Conservation (phyloP, 2,888 invertebrate genomes). For the Cataglyphis livida region DNA sequence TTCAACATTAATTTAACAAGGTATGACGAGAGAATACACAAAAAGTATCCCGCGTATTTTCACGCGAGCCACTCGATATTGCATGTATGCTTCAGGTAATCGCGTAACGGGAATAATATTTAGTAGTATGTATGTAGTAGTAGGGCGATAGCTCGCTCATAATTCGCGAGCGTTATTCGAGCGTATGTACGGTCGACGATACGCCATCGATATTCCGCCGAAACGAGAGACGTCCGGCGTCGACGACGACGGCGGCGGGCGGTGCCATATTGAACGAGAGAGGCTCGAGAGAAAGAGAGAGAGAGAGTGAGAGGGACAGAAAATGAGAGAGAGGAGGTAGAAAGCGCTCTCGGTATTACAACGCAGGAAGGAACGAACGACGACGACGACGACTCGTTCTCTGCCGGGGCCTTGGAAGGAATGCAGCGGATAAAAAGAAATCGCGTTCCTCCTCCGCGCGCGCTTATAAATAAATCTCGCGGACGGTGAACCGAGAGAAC, state of each 20-base stretch:
- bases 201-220: slow-evolving; percentile 51
- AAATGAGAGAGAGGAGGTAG: slow-evolving; percentile 48
- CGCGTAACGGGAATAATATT: slow-evolving; percentile 30
- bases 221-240: slow-evolving; percentile 52
- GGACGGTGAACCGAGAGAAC: slow-evolving; percentile 58
- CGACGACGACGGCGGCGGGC: slow-evolving; percentile 13
- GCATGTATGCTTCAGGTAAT: slow-evolving; percentile 41
- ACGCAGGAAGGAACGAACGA: slow-evolving; percentile 53
- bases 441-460: slow-evolving; percentile 66
- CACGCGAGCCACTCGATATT: slow-evolving; percentile 38
- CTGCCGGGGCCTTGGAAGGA: slow-evolving; percentile 80
- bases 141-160: slow-evolving; percentile 30
- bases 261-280: slow-evolving; percentile 52
- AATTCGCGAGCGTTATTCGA: slow-evolving; percentile 50
- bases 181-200: slow-evolving; percentile 40
- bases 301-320: slow-evolving; percentile 40
- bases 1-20: background rate
- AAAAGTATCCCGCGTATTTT: slow-evolving; percentile 11
- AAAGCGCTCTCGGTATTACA: slow-evolving; percentile 16
- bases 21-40: background rate
- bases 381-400: slow-evolving; percentile 56
- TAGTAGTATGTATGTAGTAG: too few relatives aligned
- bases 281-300: slow-evolving; percentile 17
- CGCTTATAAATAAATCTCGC: slow-evolving; percentile 74
- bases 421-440: slow-evolving; percentile 79